Base-by-base conservation (phyloP, 92 coral and sea anemone species). In the Pocillopora grandis region DNA sequence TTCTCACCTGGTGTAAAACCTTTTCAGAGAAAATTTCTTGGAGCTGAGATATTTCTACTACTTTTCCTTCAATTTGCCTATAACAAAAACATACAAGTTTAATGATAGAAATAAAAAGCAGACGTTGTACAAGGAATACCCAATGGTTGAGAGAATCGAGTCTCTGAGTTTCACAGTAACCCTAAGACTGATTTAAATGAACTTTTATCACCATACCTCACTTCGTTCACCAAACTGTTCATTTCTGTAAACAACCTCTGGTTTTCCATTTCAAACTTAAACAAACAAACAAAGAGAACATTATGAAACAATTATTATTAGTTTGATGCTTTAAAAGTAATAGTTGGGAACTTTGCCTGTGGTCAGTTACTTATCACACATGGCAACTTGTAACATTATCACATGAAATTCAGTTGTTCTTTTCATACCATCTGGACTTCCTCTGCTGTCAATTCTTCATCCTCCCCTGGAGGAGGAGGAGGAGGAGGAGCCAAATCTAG, bases 211-310 rank as follows among this genome's bases (percentile, higher is more conserved):
- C 12, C 67, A 58, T 90, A 96, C 98, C 98, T 96, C 16, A 97
- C 99, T 97, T 97, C 99, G 78, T 97, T 95, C 83, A 92, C 99
- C 31, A 97, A 79, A 77, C 94, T 97, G 95, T 97, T 97, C 99
- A 97, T 97, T 77, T 97, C 99, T 20, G 95, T 95, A 75, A 97
- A 94, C 14, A 97, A 76, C 75, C 88, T 92, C 86, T 97, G 88
- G 88, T 97, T 97, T 90, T 97, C 99, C 80, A 90, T 95, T 82
- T 94, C 99, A 91, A 97, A 94, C 99, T 97, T 56, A 56, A 72
- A 62, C 21, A 0, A 63, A n/a, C 14, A 71, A 67, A 0, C 71
- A 20, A 23, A 71, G 8, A 42, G 52, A 42, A 42, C 4, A 42
- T 7, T 42, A 42, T 42, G 52, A 42, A 42, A 42, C 52, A 64